Percentiles rank a stretch among this genome's conserved stretches.
Conservation (phyloP, 2,113 vertebrate genomes). For the Dicaeum eximium region DNA sequence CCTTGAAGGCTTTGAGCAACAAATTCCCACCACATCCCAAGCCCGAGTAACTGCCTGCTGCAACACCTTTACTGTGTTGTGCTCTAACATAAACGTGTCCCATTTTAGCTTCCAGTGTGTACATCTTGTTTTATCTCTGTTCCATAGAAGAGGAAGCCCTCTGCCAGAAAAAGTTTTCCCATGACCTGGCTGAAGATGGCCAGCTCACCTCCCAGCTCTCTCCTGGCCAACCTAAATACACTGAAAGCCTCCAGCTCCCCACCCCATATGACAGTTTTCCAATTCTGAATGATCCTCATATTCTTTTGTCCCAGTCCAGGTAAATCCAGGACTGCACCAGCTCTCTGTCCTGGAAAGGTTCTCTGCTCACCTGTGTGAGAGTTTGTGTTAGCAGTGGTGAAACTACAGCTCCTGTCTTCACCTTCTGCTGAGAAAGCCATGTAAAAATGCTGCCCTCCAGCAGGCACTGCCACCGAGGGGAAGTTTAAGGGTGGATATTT, state of each 20-base stretch:
- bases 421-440: background rate
- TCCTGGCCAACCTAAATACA: background rate
- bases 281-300: background rate
- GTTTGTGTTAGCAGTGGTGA: background rate
- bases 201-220: background rate
- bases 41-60: background rate
- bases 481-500: background rate
- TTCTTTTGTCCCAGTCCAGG: background rate
- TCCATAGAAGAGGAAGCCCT: background rate
- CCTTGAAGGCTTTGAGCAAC: background rate
- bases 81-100: background rate
- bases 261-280: background rate
- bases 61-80: background rate
- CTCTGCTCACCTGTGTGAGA: background rate
- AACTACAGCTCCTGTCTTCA: background rate
- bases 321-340: background rate
- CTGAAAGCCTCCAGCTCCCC: background rate
- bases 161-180: background rate
- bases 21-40: background rate
- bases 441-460: background rate
- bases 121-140: background rate
- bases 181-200: background rate
- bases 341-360: background rate
- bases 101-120: background rate
- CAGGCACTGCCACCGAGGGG: background rate